These are phyloP conservation scores for Lynx canadensis DNA, from an alignment of 2,113 vertebrate species.

Conservation along the genomic window DNA sequence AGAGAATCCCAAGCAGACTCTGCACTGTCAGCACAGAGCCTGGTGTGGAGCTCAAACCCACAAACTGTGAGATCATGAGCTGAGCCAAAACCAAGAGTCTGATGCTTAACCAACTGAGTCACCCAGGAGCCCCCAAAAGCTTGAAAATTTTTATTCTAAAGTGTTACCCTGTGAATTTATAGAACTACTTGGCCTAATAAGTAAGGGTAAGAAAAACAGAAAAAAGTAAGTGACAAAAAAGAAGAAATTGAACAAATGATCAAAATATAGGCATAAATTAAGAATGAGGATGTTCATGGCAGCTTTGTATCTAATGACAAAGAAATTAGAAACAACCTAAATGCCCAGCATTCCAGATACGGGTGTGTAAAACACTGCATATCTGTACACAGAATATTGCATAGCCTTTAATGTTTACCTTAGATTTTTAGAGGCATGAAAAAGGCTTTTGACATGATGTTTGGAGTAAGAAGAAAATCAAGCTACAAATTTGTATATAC, in stretches of 20 bases:
- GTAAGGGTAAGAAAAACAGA: not conserved
- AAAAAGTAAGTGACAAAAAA: not conserved
- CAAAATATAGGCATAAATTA: not conserved
- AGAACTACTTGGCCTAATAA: not conserved
- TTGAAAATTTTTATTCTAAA: not conserved
- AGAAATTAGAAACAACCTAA: not conserved
- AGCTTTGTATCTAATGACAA: not conserved
- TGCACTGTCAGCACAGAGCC: no score
- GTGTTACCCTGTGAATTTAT: not conserved
- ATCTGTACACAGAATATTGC: no score
- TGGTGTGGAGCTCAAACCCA: no score
- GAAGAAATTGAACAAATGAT: not conserved
- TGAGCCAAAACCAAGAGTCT: no score
- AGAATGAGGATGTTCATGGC: not conserved
- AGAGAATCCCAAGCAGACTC: no score
- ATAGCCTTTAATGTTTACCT: not conserved
- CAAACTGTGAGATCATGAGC: no score
- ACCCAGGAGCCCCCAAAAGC: not conserved
- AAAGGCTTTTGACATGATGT: constrained; percentile 2
- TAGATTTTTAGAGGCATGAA: not conserved
- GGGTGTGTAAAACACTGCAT: not conserved
- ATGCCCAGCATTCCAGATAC: not conserved
- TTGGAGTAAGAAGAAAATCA: not conserved
- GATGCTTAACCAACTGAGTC: no score
- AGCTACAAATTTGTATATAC: not conserved